Evolutionary conservation across 1,140 invertebrate species (phyloP), one percentile per base, ranked within the genome.

Genomic region (Drosophila teissieri): DNA sequence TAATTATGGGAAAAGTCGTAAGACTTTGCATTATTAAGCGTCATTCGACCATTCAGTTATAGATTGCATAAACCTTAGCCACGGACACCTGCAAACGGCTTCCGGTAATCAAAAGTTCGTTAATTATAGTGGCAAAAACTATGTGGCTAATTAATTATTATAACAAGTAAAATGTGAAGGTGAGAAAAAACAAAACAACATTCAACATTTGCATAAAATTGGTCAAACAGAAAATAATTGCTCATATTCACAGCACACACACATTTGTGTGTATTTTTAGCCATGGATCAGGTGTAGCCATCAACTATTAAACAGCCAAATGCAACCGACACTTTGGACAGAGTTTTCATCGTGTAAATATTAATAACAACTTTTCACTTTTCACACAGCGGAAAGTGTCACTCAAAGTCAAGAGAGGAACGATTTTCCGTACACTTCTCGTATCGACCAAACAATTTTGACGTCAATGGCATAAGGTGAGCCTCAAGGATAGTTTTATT

Each of bases 331-430:
- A 70, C 64, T 55, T 72, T 49, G 61, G 64, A 64, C 70, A 70
- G 37, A 78, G 42, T 83, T 81, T 82, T 78, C 73, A 78, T 64
- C 64, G 62, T 76, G 58, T 40, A 51, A 75, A 68, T 79, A 78
- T 83, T 79, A 89, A 89, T 73, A 86, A 67, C 78, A 89, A 89
- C 84, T 88, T 88, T 88, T 89, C 84, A 88, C 84, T 88, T 89
- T 69, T 56, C 39, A 46, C 68, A 69, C 84, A 89, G 53, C 84
- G 84, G 80, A 88, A 88, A 88, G 74, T 88, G 84, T 88, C 84
- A 88, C 84, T 88, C 84, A 88, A 88, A 83, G 84, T 89, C 84
- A 78, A 15, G 48, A 57, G 73, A 70, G 68, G 64, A 88, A 73
- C 31, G 48, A 76, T 67, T 76, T 76, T 76, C 53, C 73, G 70